Evolutionary conservation across 1,140 invertebrate genomes (phyloP).

Genomic region (Ostrea edulis): DNA sequence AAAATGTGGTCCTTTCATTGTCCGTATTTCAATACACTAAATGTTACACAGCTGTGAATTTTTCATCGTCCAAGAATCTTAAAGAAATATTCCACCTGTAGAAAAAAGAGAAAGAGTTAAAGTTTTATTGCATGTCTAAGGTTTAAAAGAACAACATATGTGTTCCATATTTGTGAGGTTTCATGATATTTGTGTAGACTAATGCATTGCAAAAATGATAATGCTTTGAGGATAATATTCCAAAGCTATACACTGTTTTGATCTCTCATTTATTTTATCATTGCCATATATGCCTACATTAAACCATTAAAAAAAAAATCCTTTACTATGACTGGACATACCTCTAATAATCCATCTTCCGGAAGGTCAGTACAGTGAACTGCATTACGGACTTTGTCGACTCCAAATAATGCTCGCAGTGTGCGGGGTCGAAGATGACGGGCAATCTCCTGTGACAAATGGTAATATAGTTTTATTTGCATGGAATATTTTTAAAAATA

Average conservation of each 20-base stretch:
- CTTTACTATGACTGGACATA: slow-evolving; percentile 63
- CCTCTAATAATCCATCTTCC: slow-evolving; percentile 91
- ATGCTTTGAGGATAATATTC: too few species aligned
- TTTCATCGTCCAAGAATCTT: slow-evolving; percentile 74
- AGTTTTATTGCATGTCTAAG: too few species aligned
- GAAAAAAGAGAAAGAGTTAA: slow-evolving; percentile 32
- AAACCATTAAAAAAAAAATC: too few species aligned
- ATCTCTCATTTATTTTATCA: too few species aligned
- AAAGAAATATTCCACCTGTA: slow-evolving; percentile 79
- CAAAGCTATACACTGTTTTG: too few species aligned
- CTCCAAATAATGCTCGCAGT: slow-evolving; percentile 91
- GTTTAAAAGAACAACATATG: too few species aligned
- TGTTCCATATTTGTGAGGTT: too few species aligned
- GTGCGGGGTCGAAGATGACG: slow-evolving; percentile 90
- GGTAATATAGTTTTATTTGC: not conserved
- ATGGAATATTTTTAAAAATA: too few species aligned
- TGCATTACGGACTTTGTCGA: slow-evolving; percentile 91
- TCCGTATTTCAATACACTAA: not conserved
- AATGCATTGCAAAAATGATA: too few species aligned
- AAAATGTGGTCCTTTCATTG: not conserved
- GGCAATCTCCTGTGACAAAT: slow-evolving; percentile 87
- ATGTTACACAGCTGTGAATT: not conserved
- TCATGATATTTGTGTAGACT: too few species aligned
- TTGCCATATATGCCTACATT: too few species aligned
- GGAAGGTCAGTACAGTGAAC: slow-evolving; percentile 95